A percentile compares a stretch with the other conserved stretches of the same genome.
Evolutionary conservation across 30 jellyfish, hydroid and myxozoan species (phyloP).

Genomic region (Aurelia coerulea): DNA sequence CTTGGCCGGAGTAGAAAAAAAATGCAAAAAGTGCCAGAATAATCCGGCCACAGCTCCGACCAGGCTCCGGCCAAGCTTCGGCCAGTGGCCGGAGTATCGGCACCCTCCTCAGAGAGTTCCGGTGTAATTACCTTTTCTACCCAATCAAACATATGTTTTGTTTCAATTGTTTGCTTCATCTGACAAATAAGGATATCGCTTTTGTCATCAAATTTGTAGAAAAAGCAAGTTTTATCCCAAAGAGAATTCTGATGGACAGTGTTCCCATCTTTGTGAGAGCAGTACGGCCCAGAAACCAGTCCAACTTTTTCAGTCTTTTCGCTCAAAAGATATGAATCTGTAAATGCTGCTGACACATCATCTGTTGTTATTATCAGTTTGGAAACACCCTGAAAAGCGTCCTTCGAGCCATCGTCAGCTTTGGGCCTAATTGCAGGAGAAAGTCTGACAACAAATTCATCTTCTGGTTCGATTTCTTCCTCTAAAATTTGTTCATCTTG

Average conservation of each 20-base stretch:
- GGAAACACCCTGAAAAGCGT: not conserved
- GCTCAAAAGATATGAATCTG: slow-evolving; percentile 35
- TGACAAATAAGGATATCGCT: slow-evolving; percentile 37
- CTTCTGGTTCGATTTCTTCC: slow-evolving; percentile 25
- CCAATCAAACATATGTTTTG: slow-evolving; percentile 36
- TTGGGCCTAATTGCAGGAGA: slow-evolving; percentile 9
- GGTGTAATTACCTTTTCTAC: slow-evolving; percentile 35
- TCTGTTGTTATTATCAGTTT: slow-evolving; percentile 49
- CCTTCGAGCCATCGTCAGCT: too few species aligned
- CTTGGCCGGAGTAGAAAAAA: too few species aligned
- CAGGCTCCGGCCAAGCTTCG: too few species aligned
- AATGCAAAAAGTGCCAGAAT: too few species aligned
- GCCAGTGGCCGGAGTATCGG: too few species aligned
- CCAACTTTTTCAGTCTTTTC: slow-evolving; percentile 27
- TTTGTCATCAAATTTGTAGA: slow-evolving; percentile 19
- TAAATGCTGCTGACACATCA: slow-evolving; percentile 29
- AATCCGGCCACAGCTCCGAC: too few species aligned
- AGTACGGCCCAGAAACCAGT: slow-evolving; percentile 34
- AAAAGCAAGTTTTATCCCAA: slow-evolving; percentile 53
- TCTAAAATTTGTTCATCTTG: slow-evolving; percentile 70
- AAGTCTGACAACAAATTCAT: slow-evolving; percentile 31
- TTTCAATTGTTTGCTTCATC: slow-evolving; percentile 30
- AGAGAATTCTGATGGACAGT: slow-evolving; percentile 38
- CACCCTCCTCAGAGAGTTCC: too few species aligned
- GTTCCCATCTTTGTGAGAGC: slow-evolving; percentile 5